Conservation (phyloP, 2,888 invertebrate species). For the Rhodophaea formosa region DNA sequence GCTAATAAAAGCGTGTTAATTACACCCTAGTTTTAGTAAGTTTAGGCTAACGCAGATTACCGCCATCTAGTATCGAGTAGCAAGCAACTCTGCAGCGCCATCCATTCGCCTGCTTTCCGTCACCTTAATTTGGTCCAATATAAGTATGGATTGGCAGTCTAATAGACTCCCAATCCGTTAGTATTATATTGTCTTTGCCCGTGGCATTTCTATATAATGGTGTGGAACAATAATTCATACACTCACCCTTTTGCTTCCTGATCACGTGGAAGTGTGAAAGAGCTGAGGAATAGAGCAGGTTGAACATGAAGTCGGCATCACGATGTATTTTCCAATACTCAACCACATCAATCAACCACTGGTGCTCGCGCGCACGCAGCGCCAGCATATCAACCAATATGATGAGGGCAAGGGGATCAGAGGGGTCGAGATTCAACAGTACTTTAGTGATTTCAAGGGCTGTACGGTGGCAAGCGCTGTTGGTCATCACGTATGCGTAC, state of each 20-base stretch:
- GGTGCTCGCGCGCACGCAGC: conserved; percentile 85
- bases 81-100: too few relatives aligned
- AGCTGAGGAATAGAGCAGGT: conserved; percentile 55
- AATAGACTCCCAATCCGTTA: too few relatives aligned
- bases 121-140: too few relatives aligned
- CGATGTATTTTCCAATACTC: conserved; percentile 40
- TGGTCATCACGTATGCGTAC: conserved; percentile 87
- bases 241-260: conserved; percentile 40
- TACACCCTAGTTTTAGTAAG: too few relatives aligned
- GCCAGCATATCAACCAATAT: conserved; percentile 91
- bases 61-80: too few relatives aligned
- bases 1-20: too few relatives aligned
- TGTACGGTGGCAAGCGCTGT: conserved; percentile 91
- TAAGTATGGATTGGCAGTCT: too few relatives aligned
- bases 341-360: conserved; percentile 81
- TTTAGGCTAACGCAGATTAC: too few relatives aligned
- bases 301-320: conserved; percentile 45
- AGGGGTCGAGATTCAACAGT: conserved; percentile 87
- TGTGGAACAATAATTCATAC: too few relatives aligned
- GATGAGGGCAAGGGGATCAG: conserved; percentile 88
- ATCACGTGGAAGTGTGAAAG: conserved; percentile 54
- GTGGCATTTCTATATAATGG: too few relatives aligned
- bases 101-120: too few relatives aligned
- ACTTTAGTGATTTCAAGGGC: conserved; percentile 92
- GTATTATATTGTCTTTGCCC: too few relatives aligned